Evolutionary conservation across 2,113 vertebrate genomes (phyloP), one percentile per base, ranked within the genome.

Genomic region (Actenoides hombroni): DNA sequence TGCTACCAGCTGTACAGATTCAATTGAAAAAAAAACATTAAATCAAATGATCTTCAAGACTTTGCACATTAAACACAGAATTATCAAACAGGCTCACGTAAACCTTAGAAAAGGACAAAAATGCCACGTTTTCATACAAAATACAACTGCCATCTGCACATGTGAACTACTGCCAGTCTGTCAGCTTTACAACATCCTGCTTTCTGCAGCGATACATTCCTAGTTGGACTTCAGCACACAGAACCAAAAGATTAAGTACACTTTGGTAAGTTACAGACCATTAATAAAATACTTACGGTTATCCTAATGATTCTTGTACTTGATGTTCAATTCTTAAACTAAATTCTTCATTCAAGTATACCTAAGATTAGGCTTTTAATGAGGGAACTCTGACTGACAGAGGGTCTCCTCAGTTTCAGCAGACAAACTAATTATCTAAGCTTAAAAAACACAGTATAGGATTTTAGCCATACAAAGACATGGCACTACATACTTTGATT

Each of bases 1-100:
- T 9, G 97, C 98, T 90, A 97, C 97, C 87, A 99, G 96, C 99
- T 99, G 88, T n/a, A 68, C 8, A 54, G 51, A 89, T 96, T 61
- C 49, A 67, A 77, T 70, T 12, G 35, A 53, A 76, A 35, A 67
- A n/a, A 64, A 37, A 37, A 37, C 37, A 0, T 13, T 12, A 70
- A 33, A 68, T 37, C 4, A 73, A 61, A 40, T 51, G 31, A 83
- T 37, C 35, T 59, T 81, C 7, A 26, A 67, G 7, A 83, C 48
- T 84, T 87, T 44, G 37, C 44, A 26, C 13, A 11, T 74, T 76
- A 90, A 75, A 67, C 40, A 87, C 21, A 83, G 24, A 39, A 82
- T 64, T 85, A 91, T 23, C 73, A 85, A 92, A 75, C 21, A 39
- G 28, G 15, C 6, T 82, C 68, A 67, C 2, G 13, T 78, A 78